phyloP scores from a whole-genome alignment of 2,888 invertebrate species.

The Meghimatium bilineatum region DNA sequence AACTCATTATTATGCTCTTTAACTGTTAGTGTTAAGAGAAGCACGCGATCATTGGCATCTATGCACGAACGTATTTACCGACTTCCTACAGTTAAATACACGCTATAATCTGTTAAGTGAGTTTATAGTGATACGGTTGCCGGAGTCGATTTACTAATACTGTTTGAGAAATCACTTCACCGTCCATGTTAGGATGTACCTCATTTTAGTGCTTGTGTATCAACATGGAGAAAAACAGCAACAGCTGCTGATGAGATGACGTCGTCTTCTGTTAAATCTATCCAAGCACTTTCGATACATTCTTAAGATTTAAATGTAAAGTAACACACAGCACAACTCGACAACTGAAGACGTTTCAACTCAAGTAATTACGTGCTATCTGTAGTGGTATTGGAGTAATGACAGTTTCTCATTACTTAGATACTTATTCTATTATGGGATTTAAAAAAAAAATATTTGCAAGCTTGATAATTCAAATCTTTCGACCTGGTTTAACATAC shows the following conservation, averaged over 20 bases:
- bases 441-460: no score
- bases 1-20: no score
- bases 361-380: not conserved
- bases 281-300: not conserved
- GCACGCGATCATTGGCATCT: not conserved
- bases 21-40: no score
- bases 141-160: not conserved
- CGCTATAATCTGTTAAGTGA: not conserved
- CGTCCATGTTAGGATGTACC: not conserved
- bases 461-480: not conserved
- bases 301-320: not conserved
- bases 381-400: not conserved
- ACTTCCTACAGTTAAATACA: not conserved
- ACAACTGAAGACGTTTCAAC: not conserved
- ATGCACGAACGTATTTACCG: not conserved
- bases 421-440: not conserved
- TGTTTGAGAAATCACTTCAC: not conserved
- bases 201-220: not conserved
- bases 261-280: not conserved
- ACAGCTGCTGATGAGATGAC: not conserved
- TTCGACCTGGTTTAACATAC: not conserved
- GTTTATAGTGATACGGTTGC: not conserved
- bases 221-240: not conserved
- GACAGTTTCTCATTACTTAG: not conserved
- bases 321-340: not conserved